phyloP scores from a whole-genome alignment of 2,888 invertebrate genomes.

The Asteroscopus sphinx region DNA sequence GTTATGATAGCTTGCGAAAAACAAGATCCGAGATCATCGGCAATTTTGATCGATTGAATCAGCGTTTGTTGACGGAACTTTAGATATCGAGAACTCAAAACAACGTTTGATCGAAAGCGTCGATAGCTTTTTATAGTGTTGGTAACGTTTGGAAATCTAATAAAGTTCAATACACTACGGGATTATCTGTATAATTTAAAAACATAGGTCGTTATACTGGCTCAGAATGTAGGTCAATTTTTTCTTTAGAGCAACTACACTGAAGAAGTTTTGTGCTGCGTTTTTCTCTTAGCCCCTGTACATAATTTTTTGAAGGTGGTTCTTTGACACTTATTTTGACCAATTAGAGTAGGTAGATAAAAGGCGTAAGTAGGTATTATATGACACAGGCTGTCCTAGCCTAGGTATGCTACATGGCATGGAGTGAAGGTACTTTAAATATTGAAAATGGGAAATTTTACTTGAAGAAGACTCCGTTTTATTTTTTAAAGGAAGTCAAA shows the following conservation, averaged over 20 bases:
- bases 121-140: slow-evolving; percentile 15
- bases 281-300: not conserved
- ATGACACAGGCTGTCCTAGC: no score
- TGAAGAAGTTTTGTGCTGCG: no score
- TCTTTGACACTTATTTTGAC: no score
- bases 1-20: slow-evolving; percentile 30
- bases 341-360: no score
- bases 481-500: no score
- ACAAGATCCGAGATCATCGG: slow-evolving; percentile 43
- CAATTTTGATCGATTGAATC: slow-evolving; percentile 34
- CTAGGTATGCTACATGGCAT: no score
- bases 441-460: no score
- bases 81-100: slow-evolving; percentile 21
- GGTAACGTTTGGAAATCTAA: not conserved
- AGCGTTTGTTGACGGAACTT: slow-evolving; percentile 43
- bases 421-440: no score
- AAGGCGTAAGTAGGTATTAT: no score
- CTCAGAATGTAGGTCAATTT: slow-evolving; percentile 14
- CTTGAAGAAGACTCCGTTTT: no score
- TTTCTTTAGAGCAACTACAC: no score
- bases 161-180: slow-evolving; percentile 18
- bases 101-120: slow-evolving; percentile 20
- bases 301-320: no score
- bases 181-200: slow-evolving; percentile 8
- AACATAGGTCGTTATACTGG: slow-evolving; percentile 4